Conservation (phyloP, 2,888 invertebrate genomes). For the Sinhomidia bicolor region DNA sequence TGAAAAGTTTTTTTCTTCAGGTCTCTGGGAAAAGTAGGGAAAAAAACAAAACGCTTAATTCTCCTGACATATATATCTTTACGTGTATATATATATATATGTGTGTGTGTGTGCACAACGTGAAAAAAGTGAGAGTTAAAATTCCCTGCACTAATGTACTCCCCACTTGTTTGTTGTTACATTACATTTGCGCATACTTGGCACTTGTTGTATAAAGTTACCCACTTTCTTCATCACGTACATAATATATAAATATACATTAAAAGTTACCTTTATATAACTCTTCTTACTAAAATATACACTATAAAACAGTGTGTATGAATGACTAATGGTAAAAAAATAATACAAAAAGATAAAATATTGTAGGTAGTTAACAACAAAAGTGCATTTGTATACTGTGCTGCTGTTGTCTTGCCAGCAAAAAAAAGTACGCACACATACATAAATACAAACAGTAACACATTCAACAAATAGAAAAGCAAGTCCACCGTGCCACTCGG, state of each 20-base stretch:
- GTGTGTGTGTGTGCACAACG: too few relatives aligned
- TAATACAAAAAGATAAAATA: not conserved
- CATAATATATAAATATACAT: not conserved
- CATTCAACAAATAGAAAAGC: conserved; percentile 16
- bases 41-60: not conserved
- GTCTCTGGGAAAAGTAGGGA: conserved; percentile 10
- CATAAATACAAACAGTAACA: too few relatives aligned
- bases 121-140: conserved; percentile 35
- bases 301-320: not conserved
- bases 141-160: not conserved
- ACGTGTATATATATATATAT: too few relatives aligned
- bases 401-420: not conserved
- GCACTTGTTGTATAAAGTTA: conserved; percentile 5
- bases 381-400: not conserved
- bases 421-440: too few relatives aligned
- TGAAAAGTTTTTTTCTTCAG: conserved; percentile 12
- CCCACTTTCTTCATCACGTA: conserved; percentile 25
- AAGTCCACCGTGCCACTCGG: not conserved
- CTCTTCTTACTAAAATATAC: not conserved
- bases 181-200: not conserved
- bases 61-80: not conserved
- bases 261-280: not conserved
- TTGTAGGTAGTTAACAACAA: not conserved
- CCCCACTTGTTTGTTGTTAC: not conserved
- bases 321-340: not conserved